phyloP scores from a whole-genome alignment of 1,140 invertebrate species.

The Drosophila burlai region DNA sequence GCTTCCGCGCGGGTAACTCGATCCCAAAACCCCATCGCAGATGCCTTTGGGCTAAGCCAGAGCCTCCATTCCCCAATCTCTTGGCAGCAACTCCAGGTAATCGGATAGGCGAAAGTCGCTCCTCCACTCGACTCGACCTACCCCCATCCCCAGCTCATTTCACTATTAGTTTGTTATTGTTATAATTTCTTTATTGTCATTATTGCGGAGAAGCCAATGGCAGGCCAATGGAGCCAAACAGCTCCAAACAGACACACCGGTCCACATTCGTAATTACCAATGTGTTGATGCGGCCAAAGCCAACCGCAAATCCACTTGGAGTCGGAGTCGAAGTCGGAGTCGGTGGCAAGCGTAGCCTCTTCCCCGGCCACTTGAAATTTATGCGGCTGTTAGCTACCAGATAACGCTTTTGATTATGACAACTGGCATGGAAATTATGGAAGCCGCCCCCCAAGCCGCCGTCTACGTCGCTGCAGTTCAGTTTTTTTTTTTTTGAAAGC shows the following conservation, averaged over 20 bases:
- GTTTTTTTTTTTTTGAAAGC: slow-evolving; percentile 33
- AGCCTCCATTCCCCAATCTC: slow-evolving; percentile 13
- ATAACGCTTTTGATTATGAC: slow-evolving; percentile 83
- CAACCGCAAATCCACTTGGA: slow-evolving; percentile 81
- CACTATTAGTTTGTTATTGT: slow-evolving; percentile 79
- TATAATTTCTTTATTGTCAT: slow-evolving; percentile 82
- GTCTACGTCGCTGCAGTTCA: slow-evolving; percentile 17
- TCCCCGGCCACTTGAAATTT: slow-evolving; percentile 73
- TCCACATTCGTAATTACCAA: slow-evolving; percentile 58
- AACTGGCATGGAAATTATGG: slow-evolving; percentile 61
- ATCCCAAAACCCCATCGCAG: slow-evolving; percentile 41
- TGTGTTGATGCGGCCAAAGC: slow-evolving; percentile 70
- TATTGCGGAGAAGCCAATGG: slow-evolving; percentile 59
- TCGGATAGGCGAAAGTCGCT: slow-evolving; percentile 78
- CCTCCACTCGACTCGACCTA: slow-evolving; percentile 30
- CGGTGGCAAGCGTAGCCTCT: slow-evolving; percentile 45
- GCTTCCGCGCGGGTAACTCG: slow-evolving; percentile 43
- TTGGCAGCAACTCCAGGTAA: slow-evolving; percentile 55
- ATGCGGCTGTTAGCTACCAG: slow-evolving; percentile 81
- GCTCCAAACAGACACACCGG: slow-evolving; percentile 11
- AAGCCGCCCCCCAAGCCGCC: slow-evolving; percentile 40
- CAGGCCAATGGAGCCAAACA: slow-evolving; percentile 35
- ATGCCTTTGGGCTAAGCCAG: slow-evolving; percentile 18
- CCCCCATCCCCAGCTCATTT: slow-evolving; percentile 33
- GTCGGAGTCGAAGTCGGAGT: slow-evolving; percentile 32